phyloP scores from a whole-genome alignment of 2,888 invertebrate genomes.

The Agrotis clavis region DNA sequence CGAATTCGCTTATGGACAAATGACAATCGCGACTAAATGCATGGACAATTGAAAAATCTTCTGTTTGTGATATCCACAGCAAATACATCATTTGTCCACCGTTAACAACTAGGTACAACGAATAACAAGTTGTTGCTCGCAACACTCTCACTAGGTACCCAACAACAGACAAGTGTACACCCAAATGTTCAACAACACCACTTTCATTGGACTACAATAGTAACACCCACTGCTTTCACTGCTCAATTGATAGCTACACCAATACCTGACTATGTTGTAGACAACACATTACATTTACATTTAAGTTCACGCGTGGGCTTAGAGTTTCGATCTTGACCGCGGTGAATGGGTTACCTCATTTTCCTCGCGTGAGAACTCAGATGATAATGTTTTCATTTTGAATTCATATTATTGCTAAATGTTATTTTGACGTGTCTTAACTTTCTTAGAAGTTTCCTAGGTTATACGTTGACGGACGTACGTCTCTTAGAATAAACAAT shows the following conservation, averaged over 20 bases:
- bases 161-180: conserved; percentile 40
- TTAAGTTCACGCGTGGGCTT: conserved; percentile 38
- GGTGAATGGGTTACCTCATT: conserved; percentile 45
- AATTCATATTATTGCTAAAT: not conserved
- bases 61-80: no score
- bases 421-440: no score
- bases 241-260: conserved; percentile 74
- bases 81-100: no score
- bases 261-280: conserved; percentile 54
- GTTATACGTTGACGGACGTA: not conserved
- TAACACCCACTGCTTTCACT: conserved; percentile 82
- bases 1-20: no score
- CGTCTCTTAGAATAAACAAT: not conserved
- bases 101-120: no score
- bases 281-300: conserved; percentile 61
- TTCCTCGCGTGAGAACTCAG: conserved; percentile 1
- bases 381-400: not conserved
- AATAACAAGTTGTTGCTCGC: not conserved
- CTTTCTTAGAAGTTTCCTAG: not conserved
- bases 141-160: conserved; percentile 40
- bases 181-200: conserved; percentile 66
- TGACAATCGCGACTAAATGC: no score
- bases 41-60: no score
- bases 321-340: conserved; percentile 43
- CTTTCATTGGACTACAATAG: conserved; percentile 80